phyloP scores from a whole-genome alignment of 35 echinoderm and acorn worm species.

The Hemicentrotus pulcherrimus region DNA sequence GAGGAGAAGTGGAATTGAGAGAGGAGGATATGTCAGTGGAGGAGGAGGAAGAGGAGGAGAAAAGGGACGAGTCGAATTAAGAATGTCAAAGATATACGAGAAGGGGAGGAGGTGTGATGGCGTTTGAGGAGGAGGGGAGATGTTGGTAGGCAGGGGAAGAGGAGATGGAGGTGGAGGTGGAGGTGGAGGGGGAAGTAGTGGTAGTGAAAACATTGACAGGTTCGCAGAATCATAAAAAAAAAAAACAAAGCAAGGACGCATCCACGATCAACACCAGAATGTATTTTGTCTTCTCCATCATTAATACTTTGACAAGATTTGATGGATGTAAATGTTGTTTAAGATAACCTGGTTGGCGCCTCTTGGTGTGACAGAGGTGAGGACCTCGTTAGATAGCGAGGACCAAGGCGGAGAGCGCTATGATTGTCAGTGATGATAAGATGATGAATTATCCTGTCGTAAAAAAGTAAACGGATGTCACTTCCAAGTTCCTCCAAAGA shows the following conservation, averaged over 20 bases:
- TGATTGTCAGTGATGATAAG: neutral
- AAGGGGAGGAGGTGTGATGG: no score
- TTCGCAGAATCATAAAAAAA: neutral
- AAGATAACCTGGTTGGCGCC: neutral
- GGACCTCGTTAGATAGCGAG: neutral
- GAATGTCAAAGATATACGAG: no score
- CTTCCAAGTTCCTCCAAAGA: neutral
- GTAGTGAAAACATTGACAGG: neutral
- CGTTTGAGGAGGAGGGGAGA: no score
- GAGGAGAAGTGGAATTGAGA: neutral
- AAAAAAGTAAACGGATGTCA: neutral
- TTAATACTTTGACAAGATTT: constrained; percentile 11
- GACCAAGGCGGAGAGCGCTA: neutral
- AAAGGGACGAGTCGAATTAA: neutral
- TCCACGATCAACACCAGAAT: neutral
- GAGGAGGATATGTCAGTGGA: neutral
- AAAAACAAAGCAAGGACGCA: neutral
- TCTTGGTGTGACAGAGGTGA: neutral
- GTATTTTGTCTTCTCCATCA: neutral
- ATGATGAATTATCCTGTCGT: neutral
- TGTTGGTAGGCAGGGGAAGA: no score
- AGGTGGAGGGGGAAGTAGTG: no score
- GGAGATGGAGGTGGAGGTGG: no score
- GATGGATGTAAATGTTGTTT: constrained; percentile 13
- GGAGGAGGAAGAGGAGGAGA: neutral